phyloP scores from a whole-genome alignment of 2,797 vertebrate species.

The Morelia viridis region DNA sequence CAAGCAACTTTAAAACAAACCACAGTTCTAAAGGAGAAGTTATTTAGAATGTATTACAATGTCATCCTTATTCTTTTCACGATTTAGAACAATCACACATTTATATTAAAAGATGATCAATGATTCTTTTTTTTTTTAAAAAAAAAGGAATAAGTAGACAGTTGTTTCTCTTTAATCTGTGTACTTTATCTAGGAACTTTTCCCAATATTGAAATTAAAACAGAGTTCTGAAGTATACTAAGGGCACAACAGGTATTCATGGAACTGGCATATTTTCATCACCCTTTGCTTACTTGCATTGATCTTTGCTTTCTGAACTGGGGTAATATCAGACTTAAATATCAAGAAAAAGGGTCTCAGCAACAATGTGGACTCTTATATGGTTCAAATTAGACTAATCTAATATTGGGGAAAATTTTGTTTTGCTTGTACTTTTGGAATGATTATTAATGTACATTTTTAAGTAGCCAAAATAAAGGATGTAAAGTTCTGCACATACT shows the following conservation, averaged over 20 bases:
- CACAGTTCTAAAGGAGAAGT: conserved; percentile 69
- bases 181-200: conserved; percentile 20
- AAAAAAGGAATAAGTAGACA: conserved; percentile 35
- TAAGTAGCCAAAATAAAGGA: not conserved
- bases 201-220: not conserved
- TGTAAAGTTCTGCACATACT: not conserved
- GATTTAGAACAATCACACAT: conserved; percentile 67
- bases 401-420: no score
- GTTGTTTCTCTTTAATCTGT: conserved; percentile 41
- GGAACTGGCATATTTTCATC: not conserved
- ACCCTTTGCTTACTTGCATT: not conserved
- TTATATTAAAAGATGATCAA: conserved; percentile 61
- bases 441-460: not conserved
- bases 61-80: conserved; percentile 73
- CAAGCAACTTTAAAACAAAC: conserved; percentile 78
- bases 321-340: not conserved
- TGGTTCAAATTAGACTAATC: no score
- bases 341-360: no score
- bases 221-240: not conserved
- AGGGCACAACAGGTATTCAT: not conserved
- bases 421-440: no score
- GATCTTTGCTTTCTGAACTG: not conserved
- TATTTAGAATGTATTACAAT: conserved; percentile 73
- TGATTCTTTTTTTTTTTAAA: not conserved
- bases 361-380: no score